Percentiles rank a stretch among this genome's conserved stretches.
Evolutionary conservation across 1,140 invertebrate species (phyloP).

Genomic region (Belonocnema kinseyi): DNA sequence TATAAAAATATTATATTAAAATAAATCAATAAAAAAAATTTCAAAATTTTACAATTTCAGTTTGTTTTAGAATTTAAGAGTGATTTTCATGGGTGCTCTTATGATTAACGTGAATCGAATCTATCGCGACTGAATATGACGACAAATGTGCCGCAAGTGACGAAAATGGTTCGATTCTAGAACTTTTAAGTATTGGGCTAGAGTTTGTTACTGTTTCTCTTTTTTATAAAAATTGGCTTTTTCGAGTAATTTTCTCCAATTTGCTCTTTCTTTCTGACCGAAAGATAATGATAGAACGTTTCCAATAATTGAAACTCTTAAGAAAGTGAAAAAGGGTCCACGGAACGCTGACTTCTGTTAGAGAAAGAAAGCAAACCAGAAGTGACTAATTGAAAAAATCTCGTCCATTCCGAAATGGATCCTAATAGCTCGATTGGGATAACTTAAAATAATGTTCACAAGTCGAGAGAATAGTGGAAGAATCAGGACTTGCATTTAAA

Average conservation of each 20-base stretch:
- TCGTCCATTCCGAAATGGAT: slow-evolving; percentile 11
- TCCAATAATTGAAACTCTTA: background rate
- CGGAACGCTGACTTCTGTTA: background rate
- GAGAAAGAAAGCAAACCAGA: background rate
- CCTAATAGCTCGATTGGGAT: background rate
- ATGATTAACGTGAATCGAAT: background rate
- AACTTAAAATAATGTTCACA: background rate
- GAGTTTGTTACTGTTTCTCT: slow-evolving; percentile 20
- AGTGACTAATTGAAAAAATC: slow-evolving; percentile 1
- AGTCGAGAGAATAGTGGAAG: background rate
- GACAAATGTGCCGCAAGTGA: slow-evolving; percentile 8
- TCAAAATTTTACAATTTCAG: slow-evolving; percentile 48
- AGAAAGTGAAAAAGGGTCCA: background rate
- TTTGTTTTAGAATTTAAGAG: slow-evolving; percentile 11
- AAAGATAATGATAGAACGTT: background rate
- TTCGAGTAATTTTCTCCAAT: background rate
- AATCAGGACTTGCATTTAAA: background rate
- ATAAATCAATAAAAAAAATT: slow-evolving; percentile 56
- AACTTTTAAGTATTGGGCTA: background rate
- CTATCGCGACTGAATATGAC: slow-evolving; percentile 21
- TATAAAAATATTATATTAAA: slow-evolving; percentile 62
- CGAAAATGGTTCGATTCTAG: slow-evolving; percentile 8
- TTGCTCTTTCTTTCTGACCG: background rate
- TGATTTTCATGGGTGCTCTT: background rate
- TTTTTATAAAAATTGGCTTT: slow-evolving; percentile 6